Evolutionary conservation across 2,797 vertebrate genomes (phyloP).

Genomic region (Sebastes variabilis): DNA sequence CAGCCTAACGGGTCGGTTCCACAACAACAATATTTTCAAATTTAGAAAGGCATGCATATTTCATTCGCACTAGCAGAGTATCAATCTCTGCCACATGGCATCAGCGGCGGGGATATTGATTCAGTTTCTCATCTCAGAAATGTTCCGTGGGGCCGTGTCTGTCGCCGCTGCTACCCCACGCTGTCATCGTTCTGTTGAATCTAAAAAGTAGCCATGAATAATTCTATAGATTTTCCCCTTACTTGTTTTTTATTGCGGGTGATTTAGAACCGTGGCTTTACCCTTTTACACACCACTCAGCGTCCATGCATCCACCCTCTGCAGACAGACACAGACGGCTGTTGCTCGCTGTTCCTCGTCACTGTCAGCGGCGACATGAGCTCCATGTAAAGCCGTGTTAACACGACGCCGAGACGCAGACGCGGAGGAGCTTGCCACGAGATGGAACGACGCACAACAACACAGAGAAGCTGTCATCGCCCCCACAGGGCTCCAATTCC

Average conservation of each 20-base stretch:
- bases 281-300: background rate
- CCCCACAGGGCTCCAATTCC: background rate
- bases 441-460: background rate
- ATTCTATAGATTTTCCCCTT: conserved; percentile 31
- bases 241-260: conserved; percentile 32
- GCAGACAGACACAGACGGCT: conserved; percentile 14
- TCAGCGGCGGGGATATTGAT: conserved; percentile 57
- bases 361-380: conserved; percentile 16
- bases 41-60: conserved; percentile 72
- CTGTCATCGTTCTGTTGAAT: conserved; percentile 20
- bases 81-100: conserved; percentile 58
- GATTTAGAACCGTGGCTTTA: conserved; percentile 19
- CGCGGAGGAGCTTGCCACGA: conserved; percentile 8
- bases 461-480: conserved; percentile 7
- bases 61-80: conserved; percentile 58
- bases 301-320: background rate
- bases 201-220: conserved; percentile 51
- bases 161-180: conserved; percentile 2
- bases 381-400: conserved; percentile 36
- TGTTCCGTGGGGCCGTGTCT: conserved; percentile 17
- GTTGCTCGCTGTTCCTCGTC: background rate
- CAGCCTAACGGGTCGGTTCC: conserved; percentile 12
- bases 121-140: conserved; percentile 58
- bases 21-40: conserved; percentile 49
- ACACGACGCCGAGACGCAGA: background rate